phyloP scores from a whole-genome alignment of 1,140 invertebrate species.

The Bombus huntii region DNA sequence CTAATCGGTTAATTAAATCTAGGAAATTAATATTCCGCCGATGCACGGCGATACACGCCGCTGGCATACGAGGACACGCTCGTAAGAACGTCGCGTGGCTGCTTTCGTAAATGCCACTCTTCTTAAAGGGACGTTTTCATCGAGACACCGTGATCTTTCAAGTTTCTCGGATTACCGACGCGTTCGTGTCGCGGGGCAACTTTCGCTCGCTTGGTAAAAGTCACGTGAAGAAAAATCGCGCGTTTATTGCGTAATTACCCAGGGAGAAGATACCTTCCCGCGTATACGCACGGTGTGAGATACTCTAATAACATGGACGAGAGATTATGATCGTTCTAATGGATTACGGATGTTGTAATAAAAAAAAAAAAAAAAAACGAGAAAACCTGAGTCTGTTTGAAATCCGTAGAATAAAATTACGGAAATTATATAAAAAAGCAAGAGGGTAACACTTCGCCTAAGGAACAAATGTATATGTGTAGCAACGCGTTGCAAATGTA shows the following conservation, averaged over 20 bases:
- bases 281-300: background rate
- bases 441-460: background rate
- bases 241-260: background rate
- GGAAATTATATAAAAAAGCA: background rate
- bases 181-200: background rate
- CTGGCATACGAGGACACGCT: conserved; percentile 66
- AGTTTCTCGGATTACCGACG: background rate
- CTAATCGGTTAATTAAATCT: conserved; percentile 81
- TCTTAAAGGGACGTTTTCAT: background rate
- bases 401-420: background rate
- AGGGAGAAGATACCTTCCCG: no score
- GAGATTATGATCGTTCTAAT: background rate
- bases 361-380: background rate
- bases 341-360: background rate
- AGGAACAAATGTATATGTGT: background rate
- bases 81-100: conserved; percentile 73
- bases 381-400: background rate
- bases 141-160: background rate
- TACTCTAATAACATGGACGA: background rate
- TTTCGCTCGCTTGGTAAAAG: background rate
- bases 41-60: conserved; percentile 60
- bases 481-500: background rate
- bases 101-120: conserved; percentile 54
- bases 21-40: conserved; percentile 78
- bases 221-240: background rate